These are phyloP conservation scores for Amphiura filiformis DNA, from an alignment of 35 echinoderm and acorn worm species.

Conservation along the genomic window DNA sequence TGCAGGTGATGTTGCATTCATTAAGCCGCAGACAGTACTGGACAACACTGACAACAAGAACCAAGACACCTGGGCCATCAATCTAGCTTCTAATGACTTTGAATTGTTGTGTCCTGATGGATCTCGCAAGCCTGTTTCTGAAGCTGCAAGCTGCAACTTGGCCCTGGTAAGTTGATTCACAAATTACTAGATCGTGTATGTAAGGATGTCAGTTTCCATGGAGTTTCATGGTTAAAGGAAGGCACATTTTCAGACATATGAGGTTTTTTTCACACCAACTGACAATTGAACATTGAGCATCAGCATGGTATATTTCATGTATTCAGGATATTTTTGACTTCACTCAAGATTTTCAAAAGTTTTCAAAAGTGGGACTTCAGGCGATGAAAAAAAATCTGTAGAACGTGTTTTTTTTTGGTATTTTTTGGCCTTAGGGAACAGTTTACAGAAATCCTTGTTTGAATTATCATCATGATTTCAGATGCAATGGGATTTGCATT, in stretches of 20 bases:
- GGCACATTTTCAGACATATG: background rate
- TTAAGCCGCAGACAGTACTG: constrained; percentile 52
- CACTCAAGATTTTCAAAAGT: too few species aligned
- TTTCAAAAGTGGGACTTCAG: too few species aligned
- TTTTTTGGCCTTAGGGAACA: too few species aligned
- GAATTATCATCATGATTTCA: too few species aligned
- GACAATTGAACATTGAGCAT: background rate
- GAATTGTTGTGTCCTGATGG: constrained; percentile 63
- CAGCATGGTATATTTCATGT: too few species aligned
- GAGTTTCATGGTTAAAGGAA: background rate
- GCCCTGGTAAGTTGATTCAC: constrained; percentile 64
- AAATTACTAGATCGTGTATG: background rate
- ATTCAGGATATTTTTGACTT: too few species aligned
- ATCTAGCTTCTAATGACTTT: constrained; percentile 16
- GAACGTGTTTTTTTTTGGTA: too few species aligned
- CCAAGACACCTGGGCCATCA: constrained; percentile 25
- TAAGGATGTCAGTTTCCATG: background rate
- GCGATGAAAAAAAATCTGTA: too few species aligned
- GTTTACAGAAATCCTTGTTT: too few species aligned
- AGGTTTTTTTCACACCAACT: background rate
- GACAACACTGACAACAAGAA: constrained; percentile 48
- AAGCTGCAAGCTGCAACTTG: constrained; percentile 50
- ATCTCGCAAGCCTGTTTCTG: background rate
- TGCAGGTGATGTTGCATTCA: constrained; percentile 84
- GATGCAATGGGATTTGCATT: too few species aligned